These are phyloP conservation scores for Paramormyrops kingsleyae DNA, from an alignment of 2,113 vertebrate genomes.

Conservation along the genomic window DNA sequence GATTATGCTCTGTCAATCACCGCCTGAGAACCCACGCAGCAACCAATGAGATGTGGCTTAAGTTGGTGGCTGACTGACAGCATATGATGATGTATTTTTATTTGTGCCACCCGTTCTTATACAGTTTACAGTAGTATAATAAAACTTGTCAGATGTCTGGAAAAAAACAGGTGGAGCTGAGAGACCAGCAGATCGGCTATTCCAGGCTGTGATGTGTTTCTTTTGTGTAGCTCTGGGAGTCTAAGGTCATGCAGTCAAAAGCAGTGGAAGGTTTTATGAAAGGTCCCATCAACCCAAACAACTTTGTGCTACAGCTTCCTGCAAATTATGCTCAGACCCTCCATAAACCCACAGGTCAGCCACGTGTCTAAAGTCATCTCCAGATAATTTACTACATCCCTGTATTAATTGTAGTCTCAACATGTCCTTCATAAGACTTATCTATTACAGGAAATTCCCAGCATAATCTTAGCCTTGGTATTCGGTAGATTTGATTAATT, in stretches of 20 bases:
- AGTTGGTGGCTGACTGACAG: neutral
- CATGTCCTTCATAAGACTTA: neutral
- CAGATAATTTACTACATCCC: neutral
- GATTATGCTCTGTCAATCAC: neutral
- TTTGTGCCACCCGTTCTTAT: neutral
- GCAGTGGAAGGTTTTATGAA: constrained; percentile 84
- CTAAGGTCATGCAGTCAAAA: constrained; percentile 86
- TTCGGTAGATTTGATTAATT: neutral
- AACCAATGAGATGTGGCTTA: neutral
- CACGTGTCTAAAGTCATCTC: neutral
- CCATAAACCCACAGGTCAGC: constrained; percentile 64
- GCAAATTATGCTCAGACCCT: constrained; percentile 55
- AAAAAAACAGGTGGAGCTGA: neutral
- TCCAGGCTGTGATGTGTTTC: neutral
- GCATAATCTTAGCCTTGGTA: neutral
- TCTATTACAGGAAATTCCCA: neutral
- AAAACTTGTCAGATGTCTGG: neutral
- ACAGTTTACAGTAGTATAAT: neutral
- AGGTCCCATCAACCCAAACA: constrained; percentile 53
- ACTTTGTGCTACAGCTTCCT: constrained; percentile 75
- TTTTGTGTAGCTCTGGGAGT: constrained; percentile 81
- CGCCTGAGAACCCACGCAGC: neutral
- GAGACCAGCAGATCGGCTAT: neutral
- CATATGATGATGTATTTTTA: neutral
- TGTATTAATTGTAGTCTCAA: neutral